These are phyloP conservation scores for Danaus chrysippus DNA, from an alignment of 2,888 invertebrate genomes.

Conservation along the genomic window DNA sequence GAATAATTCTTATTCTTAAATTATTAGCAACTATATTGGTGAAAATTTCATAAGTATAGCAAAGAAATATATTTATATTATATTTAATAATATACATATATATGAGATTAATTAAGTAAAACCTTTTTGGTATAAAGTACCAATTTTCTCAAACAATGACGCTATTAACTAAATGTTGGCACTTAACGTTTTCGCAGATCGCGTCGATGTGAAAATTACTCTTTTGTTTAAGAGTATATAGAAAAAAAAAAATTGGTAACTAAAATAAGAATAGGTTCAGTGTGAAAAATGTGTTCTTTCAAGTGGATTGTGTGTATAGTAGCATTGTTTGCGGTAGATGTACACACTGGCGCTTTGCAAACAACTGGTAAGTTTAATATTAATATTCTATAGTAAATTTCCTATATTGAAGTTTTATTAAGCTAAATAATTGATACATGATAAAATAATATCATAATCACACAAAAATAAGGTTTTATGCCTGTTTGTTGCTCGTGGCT, in stretches of 20 bases:
- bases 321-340: conserved; percentile 52
- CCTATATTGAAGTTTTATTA: no score
- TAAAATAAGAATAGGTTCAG: conserved; percentile 13
- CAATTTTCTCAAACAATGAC: conserved; percentile 20
- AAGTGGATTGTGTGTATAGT: conserved; percentile 56
- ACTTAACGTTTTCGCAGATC: conserved; percentile 18
- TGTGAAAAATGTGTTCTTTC: conserved; percentile 42
- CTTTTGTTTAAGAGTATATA: conserved; percentile 20
- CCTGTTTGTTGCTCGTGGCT: no score
- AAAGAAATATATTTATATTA: no score
- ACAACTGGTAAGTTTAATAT: conserved; percentile 46
- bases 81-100: no score
- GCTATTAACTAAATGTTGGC: conserved; percentile 20
- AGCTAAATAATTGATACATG: no score
- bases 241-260: conserved; percentile 18
- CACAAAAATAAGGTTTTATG: no score
- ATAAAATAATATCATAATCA: no score
- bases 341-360: conserved; percentile 53
- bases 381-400: not conserved
- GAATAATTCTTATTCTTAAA: no score
- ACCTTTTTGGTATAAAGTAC: conserved; percentile 16
- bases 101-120: conserved; percentile 7
- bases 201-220: conserved; percentile 26
- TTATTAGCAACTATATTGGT: no score
- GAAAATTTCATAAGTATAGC: no score